Evolutionary conservation across 2,888 invertebrate species (phyloP), one percentile per base, ranked within the genome.

Genomic region (Aleiodes testaceus): DNA sequence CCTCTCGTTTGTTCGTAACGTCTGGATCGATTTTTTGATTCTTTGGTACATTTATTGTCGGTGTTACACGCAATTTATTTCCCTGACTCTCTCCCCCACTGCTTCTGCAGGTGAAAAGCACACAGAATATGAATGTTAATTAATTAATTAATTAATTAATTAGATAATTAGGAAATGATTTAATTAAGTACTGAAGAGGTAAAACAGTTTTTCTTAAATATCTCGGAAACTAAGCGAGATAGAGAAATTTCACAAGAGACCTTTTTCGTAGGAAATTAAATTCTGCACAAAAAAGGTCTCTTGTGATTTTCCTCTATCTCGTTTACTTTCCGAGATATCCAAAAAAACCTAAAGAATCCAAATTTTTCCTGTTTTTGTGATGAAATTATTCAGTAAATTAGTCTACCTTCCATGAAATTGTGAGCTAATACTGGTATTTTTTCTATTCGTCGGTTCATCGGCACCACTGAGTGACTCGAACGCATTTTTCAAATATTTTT

Each of bases 401-500:
- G n/a, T 44, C 77, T 67, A 86, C 86, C 87, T 83, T 79, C 85
- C 88, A 75, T 88, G 86, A 73, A 88, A 88, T 72, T 88, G 88
- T 0, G 88, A 87, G 67, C 88, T 88, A 77, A 88, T 86, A 74
- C 88, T 88, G 22, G 82, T 85, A 1, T 79, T 80, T 74, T 86
- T 86, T 66, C 80, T 80, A 75, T 81, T 85, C 7, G 81, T 80
- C 0, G 82, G 86, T 47, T 86, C 84, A 73, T 93, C 93, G 0
- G 91, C 90, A 0, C 92, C 93, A 75, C 93, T 93, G 67, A 94
- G 89, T 69, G 93, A 94, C 81, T 93, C 93, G 80, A 92, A 93
- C 6, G 92, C 92, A 3, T 92, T 91, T 79, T 92, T 91, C 45
- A 92, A 86, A 82, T 91, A 92, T 77, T 91, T 90, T 81, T 91